Base-by-base conservation (phyloP, 2,113 vertebrate genomes). In the Neodon shergylaensis region DNA sequence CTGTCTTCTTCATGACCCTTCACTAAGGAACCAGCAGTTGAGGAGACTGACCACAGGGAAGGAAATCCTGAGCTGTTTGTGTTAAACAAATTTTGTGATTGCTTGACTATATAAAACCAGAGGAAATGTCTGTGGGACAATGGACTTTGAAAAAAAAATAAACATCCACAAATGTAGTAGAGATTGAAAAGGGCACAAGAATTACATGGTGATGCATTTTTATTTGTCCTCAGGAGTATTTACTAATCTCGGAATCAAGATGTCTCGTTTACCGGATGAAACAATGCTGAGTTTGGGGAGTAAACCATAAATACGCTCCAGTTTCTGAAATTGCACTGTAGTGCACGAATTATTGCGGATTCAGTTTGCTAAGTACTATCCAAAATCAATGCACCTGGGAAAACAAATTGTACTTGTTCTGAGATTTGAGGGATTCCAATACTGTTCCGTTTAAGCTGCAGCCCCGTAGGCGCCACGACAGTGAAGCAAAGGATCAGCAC, bases 401-500 rank as follows among this genome's bases (percentile, higher is more conserved):
- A 96, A 97, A 96, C 94, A 98, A 98, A 98, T 58, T 96, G 96
- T 91, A 86, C 77, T 82, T 96, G 84, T 87, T 36, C 88, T 94
- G 72, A 95, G 96, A 98, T 98, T 95, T 98, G 96, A 97, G 94
- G 82, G 81, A 97, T 98, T 98, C 97, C 79, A 90, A 86, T 96
- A 88, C 74, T 95, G 58, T 70, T 96, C 90, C 91, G 92, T 96
- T 96, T 97, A 98, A 98, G 97, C 88, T 85, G 91, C 78, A 97
- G 42, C 42, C 96, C 97, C 94, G 93, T 88, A 96, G 98, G 98
- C 94, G 21, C 96, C 97, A 92, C 85, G 39, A 93, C 93, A 98
- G 94, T 95, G 97, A 98, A 98, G 96, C 91, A 97, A 95, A 97
- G 98, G 97, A 98, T 98, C 98, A 97, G 96, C 96, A 98, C 98